Base-by-base conservation (phyloP, 2,888 invertebrate genomes). In the Tetrapedia diversipes region DNA sequence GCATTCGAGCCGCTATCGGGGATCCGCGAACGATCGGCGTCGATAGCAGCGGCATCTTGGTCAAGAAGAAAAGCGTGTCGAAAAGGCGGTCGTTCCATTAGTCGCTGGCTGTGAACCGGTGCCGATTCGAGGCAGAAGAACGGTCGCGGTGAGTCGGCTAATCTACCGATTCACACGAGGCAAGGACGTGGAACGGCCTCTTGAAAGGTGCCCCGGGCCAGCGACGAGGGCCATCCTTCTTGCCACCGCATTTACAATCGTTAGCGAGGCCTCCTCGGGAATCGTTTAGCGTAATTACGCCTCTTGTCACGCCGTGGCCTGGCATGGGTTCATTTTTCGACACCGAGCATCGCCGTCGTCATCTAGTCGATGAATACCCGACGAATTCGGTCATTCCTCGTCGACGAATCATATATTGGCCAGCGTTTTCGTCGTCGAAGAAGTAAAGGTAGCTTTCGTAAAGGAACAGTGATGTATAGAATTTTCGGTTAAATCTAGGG, bases 251-350 rank as follows among this genome's bases (percentile, higher is more conserved):
- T 86, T 84, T 85, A 86, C 85, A 86, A 86, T 86, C 86, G 86
- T 86, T 86, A 86, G 85, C 69, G 53, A 75, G n/a, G 73, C 72
- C 80, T 57, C 69, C 78, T 71, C 76, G 75, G 80, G 78, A 81
- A 86, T 86, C 85, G 84, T 85, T 88, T 87, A 85, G 83, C 81
- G 85, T 86, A 87, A 88, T 87, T 87, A 87, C 82, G 84, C 79
- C 88, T 84, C 87, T 87, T 87, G 86, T 87, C 86, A 78, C 85
- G 81, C 68, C 24, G 41, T 59, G 49, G 43, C 43, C 39, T 65
- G 49, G 8, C 43, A n/a, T n/a, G 43, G 77, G 19, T 80, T 84
- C 74, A 84, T 77, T 78, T 81, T 80, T 76, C 39, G 51, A 51
- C 51, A 24, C 47, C 32, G 10, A 32, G 29, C 56, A 66, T 32